Percentiles rank a stretch among this genome's conserved stretches.
Conservation (phyloP, 2,888 invertebrate genomes). For the Cyaniris semiargus region DNA sequence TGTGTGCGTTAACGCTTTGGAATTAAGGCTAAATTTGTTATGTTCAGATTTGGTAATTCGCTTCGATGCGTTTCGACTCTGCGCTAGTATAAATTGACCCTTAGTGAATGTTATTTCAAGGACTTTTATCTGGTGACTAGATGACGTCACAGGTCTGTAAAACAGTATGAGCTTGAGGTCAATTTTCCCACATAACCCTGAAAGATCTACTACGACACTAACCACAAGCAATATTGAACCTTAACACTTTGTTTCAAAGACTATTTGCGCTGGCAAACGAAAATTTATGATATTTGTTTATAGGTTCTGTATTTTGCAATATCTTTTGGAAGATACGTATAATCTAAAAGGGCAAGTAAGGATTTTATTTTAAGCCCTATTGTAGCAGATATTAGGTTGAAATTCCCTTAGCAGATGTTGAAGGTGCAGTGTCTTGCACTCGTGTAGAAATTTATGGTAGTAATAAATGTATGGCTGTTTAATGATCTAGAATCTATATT, state of each 20-base stretch:
- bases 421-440: conserved; percentile 74
- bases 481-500: conserved; percentile 73
- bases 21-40: too few species aligned
- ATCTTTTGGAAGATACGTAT: conserved; percentile 37
- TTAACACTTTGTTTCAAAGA: conserved; percentile 38
- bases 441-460: conserved; percentile 73
- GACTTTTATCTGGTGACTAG: background rate
- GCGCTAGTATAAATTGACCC: too few species aligned
- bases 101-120: background rate
- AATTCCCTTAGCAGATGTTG: conserved; percentile 44
- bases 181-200: conserved; percentile 17
- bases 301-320: conserved; percentile 55
- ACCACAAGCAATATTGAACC: conserved; percentile 40
- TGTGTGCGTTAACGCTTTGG: too few species aligned
- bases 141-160: background rate
- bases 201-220: background rate
- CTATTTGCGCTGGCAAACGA: conserved; percentile 40
- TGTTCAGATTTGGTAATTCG: too few species aligned
- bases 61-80: too few species aligned
- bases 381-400: conserved; percentile 34
- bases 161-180: conserved; percentile 17
- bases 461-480: conserved; percentile 77
- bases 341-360: conserved; percentile 42
- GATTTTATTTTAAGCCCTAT: background rate
- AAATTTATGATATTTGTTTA: conserved; percentile 53